A percentile compares a stretch with the other conserved stretches of the same genome.
These are phyloP conservation scores for Cynaeus angustus DNA, from an alignment of 2,888 invertebrate species.

Conservation along the genomic window DNA sequence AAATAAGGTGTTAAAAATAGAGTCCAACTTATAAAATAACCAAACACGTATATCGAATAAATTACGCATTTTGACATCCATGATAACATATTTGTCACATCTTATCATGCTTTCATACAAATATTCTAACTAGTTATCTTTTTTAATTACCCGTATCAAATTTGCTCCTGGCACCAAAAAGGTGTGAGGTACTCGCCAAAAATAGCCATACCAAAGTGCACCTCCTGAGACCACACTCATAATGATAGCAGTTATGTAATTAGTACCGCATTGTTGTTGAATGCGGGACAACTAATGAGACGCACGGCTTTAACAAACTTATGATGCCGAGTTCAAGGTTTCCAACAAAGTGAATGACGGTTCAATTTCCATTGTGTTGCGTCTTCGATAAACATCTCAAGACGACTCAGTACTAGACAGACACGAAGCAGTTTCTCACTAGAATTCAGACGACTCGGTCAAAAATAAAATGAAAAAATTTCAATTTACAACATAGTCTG, in stretches of 20 bases:
- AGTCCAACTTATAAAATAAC: too few species aligned
- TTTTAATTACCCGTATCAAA: constrained; percentile 12
- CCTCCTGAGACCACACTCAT: constrained; percentile 2
- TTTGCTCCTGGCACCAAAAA: constrained; percentile 1
- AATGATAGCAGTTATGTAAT: constrained; percentile 53
- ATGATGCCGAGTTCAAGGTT: constrained; percentile 49
- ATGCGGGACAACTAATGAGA: constrained; percentile 48
- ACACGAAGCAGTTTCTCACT: constrained; percentile 28
- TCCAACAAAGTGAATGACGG: constrained; percentile 50
- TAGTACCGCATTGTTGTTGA: constrained; percentile 56
- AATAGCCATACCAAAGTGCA: constrained; percentile 16
- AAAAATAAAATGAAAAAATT: constrained; percentile 30
- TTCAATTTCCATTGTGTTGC: constrained; percentile 50
- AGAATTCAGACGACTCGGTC: constrained; percentile 23
- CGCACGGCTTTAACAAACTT: constrained; percentile 38
- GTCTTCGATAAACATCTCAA: constrained; percentile 43
- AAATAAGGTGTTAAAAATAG: too few species aligned
- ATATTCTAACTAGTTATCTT: background rate
- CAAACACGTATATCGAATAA: too few species aligned
- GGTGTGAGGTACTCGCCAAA: background rate
- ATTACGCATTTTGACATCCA: too few species aligned
- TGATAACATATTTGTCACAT: too few species aligned
- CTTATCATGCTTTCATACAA: too few species aligned
- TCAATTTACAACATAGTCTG: constrained; percentile 18
- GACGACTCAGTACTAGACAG: constrained; percentile 27